A percentile compares a stretch with the other conserved stretches of the same genome.
Conservation (phyloP, 1,140 invertebrate genomes). For the Procambarus virginalis region DNA sequence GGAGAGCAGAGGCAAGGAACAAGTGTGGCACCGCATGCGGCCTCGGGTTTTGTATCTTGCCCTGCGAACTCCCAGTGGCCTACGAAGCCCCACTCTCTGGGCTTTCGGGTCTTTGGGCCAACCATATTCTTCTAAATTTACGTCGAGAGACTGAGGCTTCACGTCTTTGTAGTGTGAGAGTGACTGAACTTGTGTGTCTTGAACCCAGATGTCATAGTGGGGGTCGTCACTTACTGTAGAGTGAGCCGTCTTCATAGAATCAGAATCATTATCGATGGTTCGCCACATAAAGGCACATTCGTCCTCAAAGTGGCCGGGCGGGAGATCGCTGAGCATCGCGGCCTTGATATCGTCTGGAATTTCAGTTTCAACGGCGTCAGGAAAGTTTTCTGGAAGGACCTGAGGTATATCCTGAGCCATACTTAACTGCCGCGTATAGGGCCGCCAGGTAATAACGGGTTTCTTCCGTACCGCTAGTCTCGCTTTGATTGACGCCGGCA, state of each 20-base stretch:
- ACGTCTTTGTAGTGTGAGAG: conserved; percentile 21
- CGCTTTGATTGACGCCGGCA: conserved; percentile 63
- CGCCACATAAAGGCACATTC: conserved; percentile 70
- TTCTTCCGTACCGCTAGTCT: conserved; percentile 58
- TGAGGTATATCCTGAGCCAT: background rate
- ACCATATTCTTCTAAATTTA: background rate
- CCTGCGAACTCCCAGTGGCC: background rate
- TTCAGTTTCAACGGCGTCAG: background rate
- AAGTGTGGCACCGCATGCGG: conserved; percentile 38
- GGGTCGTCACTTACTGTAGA: conserved; percentile 34
- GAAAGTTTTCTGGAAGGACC: background rate
- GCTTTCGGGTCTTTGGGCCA: background rate
- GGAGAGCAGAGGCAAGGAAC: conserved; percentile 46
- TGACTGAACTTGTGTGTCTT: background rate
- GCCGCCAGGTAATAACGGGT: conserved; percentile 68
- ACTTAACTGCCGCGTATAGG: conserved; percentile 52
- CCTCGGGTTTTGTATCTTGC: conserved; percentile 16
- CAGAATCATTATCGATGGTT: conserved; percentile 66
- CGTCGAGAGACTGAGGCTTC: background rate
- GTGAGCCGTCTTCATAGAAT: conserved; percentile 35
- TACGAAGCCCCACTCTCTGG: background rate
- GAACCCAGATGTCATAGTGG: background rate
- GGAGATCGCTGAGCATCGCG: conserved; percentile 19
- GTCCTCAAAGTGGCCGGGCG: conserved; percentile 60
- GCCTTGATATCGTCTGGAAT: conserved; percentile 36